Base-by-base conservation (phyloP, 2,797 vertebrate species). In the Allobates femoralis region DNA sequence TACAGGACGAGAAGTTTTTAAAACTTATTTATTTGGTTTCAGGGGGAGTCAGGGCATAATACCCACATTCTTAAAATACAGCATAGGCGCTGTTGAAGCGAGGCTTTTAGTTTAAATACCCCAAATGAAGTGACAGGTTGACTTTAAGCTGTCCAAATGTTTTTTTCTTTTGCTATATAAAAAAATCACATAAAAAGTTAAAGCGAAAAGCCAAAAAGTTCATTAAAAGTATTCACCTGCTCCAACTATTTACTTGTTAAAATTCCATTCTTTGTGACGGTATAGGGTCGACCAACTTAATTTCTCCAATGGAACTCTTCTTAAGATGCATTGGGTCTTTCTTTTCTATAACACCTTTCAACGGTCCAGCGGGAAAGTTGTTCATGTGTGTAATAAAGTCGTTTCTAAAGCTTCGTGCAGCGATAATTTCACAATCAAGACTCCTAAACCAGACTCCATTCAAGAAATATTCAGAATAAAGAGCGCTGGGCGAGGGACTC, bases 331-430 rank as follows among this genome's bases (percentile, higher is more conserved):
- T 64, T 50, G 79, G 41, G 62, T 21, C 41, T 81, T 60, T 79
- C 58, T 81, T 51, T 66, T 67, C 81, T 75, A 46, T 58, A 83
- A 74, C 32, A 62, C 69, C 69, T 83, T 83, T 83, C 26, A 60
- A 83, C 55, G 55, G 69, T 83, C 81, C 55, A 83, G 67, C 81
- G 14, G 81, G 30, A 83, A 83, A 74, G 69, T 74, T 75, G 67
- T 58, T 83, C 81, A 83, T 83, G 81, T 83, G 81, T 83, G 81
- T 83, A 83, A 83, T 83, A 75, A 74, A 60, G 69, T 50, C 6
- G 80, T 69, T 83, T 73, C 30, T 26, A 28, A 74, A 60, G 53
- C 55, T 37, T 41, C 3, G 16, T 62, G 37, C 67, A 60, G 37
- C 15, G 34, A 83, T 74, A 58, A 83, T 75, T 83, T 83, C 69